Percentiles rank a stretch among this genome's conserved stretches.
These are phyloP conservation scores for Siniperca obscura DNA, from an alignment of 2,797 vertebrate genomes.

Conservation along the genomic window DNA sequence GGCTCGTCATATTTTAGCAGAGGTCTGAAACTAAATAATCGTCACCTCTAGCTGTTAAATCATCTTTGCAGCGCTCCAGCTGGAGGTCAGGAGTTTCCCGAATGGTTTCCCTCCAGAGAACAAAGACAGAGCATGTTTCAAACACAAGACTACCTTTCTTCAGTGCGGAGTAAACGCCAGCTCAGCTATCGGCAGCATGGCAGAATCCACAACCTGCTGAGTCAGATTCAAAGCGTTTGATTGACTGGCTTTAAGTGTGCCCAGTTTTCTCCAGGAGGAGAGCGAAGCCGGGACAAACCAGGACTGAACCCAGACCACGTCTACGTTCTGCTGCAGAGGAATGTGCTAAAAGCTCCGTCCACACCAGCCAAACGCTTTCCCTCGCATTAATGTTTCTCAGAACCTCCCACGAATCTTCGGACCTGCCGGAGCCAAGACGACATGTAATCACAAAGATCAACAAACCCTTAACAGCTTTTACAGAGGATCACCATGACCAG, in stretches of 20 bases:
- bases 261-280: slow-evolving; percentile 53
- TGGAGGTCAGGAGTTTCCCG: slow-evolving; percentile 37
- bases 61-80: slow-evolving; percentile 15
- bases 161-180: slow-evolving; percentile 40
- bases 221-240: slow-evolving; percentile 60
- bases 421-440: slow-evolving; percentile 48
- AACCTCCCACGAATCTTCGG: slow-evolving; percentile 69
- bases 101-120: slow-evolving; percentile 25
- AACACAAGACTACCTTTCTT: slow-evolving; percentile 51
- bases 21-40: slow-evolving; percentile 18
- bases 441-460: slow-evolving; percentile 68
- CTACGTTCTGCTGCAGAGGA: slow-evolving; percentile 61
- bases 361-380: slow-evolving; percentile 67
- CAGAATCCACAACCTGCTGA: slow-evolving; percentile 61
- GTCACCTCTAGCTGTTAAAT: slow-evolving; percentile 22
- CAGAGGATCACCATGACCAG: slow-evolving; percentile 37
- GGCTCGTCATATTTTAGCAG: slow-evolving; percentile 1
- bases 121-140: slow-evolving; percentile 39
- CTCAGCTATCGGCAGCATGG: slow-evolving; percentile 62
- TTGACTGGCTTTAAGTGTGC: slow-evolving; percentile 65
- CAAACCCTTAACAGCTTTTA: slow-evolving; percentile 59
- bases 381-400: slow-evolving; percentile 62
- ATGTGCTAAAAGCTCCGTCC: slow-evolving; percentile 73
- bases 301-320: slow-evolving; percentile 66
- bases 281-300: slow-evolving; percentile 49